Evolutionary conservation across 2,797 vertebrate genomes (phyloP).

Genomic region (Poeciliopsis infans): DNA sequence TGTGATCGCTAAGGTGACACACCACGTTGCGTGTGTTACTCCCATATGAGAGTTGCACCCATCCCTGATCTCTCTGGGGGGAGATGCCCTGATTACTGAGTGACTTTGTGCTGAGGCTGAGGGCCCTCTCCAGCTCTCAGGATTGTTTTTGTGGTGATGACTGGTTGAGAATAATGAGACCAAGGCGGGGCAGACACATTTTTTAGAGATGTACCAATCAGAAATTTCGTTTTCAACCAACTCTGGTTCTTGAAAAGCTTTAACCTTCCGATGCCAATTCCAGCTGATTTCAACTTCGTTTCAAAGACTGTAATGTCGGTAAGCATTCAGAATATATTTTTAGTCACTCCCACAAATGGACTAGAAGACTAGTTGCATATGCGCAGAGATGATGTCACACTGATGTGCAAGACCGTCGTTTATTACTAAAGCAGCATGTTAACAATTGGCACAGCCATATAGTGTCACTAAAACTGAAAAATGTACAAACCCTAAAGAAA

Average conservation of each 20-base stretch:
- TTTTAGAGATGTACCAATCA: not conserved
- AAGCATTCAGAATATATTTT: not conserved
- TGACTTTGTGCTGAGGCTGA: constrained; percentile 68
- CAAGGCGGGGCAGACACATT: constrained; percentile 51
- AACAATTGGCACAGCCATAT: not conserved
- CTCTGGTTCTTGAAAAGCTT: not conserved
- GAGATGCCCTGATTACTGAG: constrained; percentile 83
- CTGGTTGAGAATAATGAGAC: constrained; percentile 73
- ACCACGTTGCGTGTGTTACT: constrained; percentile 57
- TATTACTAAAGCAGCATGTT: not conserved
- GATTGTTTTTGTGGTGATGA: constrained; percentile 76
- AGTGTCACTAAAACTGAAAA: not conserved
- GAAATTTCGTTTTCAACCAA: not conserved
- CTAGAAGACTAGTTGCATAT: not conserved
- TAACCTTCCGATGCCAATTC: not conserved
- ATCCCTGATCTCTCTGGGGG: constrained; percentile 66
- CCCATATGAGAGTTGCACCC: constrained; percentile 60
- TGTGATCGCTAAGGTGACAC: constrained; percentile 72
- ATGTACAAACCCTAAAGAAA: not conserved
- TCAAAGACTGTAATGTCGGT: not conserved
- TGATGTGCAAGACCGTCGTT: not conserved
- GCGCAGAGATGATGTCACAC: not conserved
- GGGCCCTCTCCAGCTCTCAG: constrained; percentile 75
- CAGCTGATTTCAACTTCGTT: not conserved
- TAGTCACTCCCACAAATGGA: not conserved